These are phyloP conservation scores for Cremastinae sp. DNA, from an alignment of 2,888 invertebrate genomes.

Conservation along the genomic window DNA sequence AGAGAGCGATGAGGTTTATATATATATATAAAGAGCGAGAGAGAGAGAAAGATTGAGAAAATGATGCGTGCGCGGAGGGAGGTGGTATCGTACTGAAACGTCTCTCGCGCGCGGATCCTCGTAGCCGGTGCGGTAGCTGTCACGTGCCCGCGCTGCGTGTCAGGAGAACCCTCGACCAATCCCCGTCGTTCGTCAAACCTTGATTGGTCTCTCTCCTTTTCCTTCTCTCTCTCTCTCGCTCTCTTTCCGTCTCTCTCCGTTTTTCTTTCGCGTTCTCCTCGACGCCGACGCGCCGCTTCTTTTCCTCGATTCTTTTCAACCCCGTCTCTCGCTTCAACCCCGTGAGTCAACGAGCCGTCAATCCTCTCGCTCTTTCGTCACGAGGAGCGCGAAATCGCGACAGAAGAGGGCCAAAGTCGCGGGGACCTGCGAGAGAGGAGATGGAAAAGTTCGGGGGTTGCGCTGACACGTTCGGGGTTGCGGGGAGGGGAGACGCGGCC, in stretches of 20 bases:
- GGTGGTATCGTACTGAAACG: slow-evolving; percentile 80
- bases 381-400: slow-evolving; percentile 40
- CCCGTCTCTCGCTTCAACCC: slow-evolving; percentile 69
- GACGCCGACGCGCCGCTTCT: slow-evolving; percentile 57
- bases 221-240: slow-evolving; percentile 37
- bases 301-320: slow-evolving; percentile 78
- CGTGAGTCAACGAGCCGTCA: slow-evolving; percentile 58
- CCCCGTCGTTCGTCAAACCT: slow-evolving; percentile 82
- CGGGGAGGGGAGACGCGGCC: slow-evolving; percentile 48
- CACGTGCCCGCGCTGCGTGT: slow-evolving; percentile 80
- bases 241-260: slow-evolving; percentile 43
- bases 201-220: slow-evolving; percentile 82
- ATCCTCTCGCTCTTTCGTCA: slow-evolving; percentile 26
- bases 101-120: slow-evolving; percentile 73
- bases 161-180: slow-evolving; percentile 80
- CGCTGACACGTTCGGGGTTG: slow-evolving; percentile 46
- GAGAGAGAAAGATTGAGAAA: slow-evolving; percentile 69
- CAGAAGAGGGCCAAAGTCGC: background rate
- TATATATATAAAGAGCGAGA: slow-evolving; percentile 12
- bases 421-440: slow-evolving; percentile 37
- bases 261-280: slow-evolving; percentile 40
- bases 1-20: slow-evolving; percentile 72
- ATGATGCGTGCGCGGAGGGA: slow-evolving; percentile 79
- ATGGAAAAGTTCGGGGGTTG: slow-evolving; percentile 50
- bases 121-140: slow-evolving; percentile 79